Evolutionary conservation across 2,888 invertebrate genomes (phyloP), one percentile per base, ranked within the genome.

Genomic region (Pimpla rufipes): DNA sequence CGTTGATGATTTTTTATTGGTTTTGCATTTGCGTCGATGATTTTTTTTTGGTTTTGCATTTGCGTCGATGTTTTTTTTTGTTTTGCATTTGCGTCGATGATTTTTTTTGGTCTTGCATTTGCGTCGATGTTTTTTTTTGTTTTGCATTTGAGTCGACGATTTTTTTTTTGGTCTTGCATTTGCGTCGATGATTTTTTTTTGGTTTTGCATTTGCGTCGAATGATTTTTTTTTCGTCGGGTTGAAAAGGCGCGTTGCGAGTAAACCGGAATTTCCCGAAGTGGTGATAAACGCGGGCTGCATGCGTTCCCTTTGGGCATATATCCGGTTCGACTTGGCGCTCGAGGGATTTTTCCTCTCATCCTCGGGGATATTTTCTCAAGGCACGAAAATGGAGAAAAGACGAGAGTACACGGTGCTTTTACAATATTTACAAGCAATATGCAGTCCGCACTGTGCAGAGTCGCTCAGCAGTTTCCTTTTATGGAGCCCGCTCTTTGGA

Each of bases 341-440:
- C 70, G 7, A 70, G 73, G 67, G 79, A 76, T 70, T 74, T 70
- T 82, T 67, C 79, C 37, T 50, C 71, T n/a, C n/a, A n/a, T n/a
- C n/a, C n/a, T n/a, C n/a, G n/a, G 29, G 42, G 55, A 40, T n/a
- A 62, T 67, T 75, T 21, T 18, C 64, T 50, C 57, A 67, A 29
- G 73, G 81, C 40, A 29, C 40, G 40, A 57, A 57, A 57, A 57
- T 45, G 50, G 23, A 74, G 16, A 55, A 66, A 42, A 57, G 52
- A 37, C 21, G 35, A 80, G 10, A 73, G 79, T 62, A 10, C n/a
- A 62, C 62, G 45, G 11, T 66, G 62, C 55, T 77, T 85, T 59
- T 79, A 64, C 66, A 83, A 85, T 83, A 83, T 85, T 83, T 79
- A 77, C 79, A 81, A 77, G 81, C 75, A 83, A 86, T 83, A 85